Evolutionary conservation across 92 coral and sea anemone species (phyloP), one percentile per base, ranked within the genome.

Genomic region (Porites rus): DNA sequence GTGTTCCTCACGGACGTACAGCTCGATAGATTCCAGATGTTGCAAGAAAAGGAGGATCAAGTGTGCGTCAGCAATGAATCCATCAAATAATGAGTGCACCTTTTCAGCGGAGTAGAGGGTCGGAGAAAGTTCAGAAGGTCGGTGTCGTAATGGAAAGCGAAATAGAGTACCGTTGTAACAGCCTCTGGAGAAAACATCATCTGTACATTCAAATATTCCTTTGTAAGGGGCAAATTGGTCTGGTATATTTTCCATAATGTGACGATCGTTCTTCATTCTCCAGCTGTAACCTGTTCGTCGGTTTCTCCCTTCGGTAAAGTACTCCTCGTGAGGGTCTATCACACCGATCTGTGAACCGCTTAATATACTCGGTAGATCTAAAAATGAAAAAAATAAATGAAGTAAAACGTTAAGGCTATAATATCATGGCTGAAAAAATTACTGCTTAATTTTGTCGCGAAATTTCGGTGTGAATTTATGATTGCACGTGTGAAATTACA

Each of bases 261-360:
- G 46, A 10, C 51, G 64, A 21, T 61, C 72, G 4, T 88, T 81
- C 20, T 77, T 88, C 72, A 94, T 24, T 22, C 67, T 69, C 89
- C 91, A 92, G 54, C 74, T 70, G 71, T 88, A 81, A 4, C 98
- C 99, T 7, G 99, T 86, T 65, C 92, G 72, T 68, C 84, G 86
- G 54, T 63, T 51, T 20, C 69, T 74, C 62, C 20, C 4, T 83
- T 85, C 90, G 54, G 74, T 78, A 69, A 96, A 94, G 90, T 89
- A 93, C 81, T 91, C 89, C 81, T 96, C 96, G 68, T 96, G 98
- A 2, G 99, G 99, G 66, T 96, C 99, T 19, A 96, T 88, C 66
- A 96, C 74, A 3, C 94, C 95, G 21, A 96, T 38, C 63, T 83
- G 85, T 19, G 91, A 86, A 17, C 90, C 93, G 74, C 99, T 96